Conservation (phyloP, 1,140 invertebrate genomes). For the Drosophila cardini region DNA sequence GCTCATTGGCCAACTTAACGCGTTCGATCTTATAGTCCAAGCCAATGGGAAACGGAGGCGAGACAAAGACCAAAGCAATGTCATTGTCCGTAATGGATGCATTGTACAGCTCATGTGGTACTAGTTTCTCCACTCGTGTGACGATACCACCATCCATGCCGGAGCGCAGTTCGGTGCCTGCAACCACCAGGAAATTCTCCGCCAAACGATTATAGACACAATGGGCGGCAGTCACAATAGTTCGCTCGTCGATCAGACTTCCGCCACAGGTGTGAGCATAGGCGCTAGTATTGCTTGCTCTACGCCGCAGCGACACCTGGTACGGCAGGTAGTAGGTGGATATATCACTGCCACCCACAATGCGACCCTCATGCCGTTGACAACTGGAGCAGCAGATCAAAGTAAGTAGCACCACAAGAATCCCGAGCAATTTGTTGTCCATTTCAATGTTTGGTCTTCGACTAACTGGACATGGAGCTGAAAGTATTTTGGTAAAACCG, state of each 20-base stretch:
- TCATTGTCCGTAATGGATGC: constrained; percentile 67
- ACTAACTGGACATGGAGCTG: constrained; percentile 46
- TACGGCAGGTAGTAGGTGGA: constrained; percentile 48
- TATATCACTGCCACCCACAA: constrained; percentile 60
- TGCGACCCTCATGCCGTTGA: constrained; percentile 38
- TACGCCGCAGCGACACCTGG: constrained; percentile 63
- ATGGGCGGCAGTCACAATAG: constrained; percentile 86
- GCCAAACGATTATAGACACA: constrained; percentile 80
- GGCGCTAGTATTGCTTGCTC: constrained; percentile 37
- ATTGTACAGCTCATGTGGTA: constrained; percentile 68
- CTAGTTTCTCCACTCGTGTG: constrained; percentile 51
- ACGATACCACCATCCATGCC: constrained; percentile 63
- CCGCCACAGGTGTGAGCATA: constrained; percentile 58
- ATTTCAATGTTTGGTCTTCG: constrained; percentile 56
- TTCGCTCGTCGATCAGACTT: constrained; percentile 52
- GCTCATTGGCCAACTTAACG: constrained; percentile 36
- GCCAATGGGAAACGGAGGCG: constrained; percentile 48
- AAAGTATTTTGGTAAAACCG: neutral
- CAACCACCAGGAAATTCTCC: constrained; percentile 63
- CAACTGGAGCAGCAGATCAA: constrained; percentile 9
- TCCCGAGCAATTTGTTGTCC: constrained; percentile 45
- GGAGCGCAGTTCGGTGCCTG: constrained; percentile 49
- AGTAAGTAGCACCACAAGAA: constrained; percentile 23
- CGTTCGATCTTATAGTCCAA: constrained; percentile 28
- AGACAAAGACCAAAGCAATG: constrained; percentile 64